Evolutionary conservation across 2,888 invertebrate species (phyloP).

Genomic region (Gnatocerus cornutus): DNA sequence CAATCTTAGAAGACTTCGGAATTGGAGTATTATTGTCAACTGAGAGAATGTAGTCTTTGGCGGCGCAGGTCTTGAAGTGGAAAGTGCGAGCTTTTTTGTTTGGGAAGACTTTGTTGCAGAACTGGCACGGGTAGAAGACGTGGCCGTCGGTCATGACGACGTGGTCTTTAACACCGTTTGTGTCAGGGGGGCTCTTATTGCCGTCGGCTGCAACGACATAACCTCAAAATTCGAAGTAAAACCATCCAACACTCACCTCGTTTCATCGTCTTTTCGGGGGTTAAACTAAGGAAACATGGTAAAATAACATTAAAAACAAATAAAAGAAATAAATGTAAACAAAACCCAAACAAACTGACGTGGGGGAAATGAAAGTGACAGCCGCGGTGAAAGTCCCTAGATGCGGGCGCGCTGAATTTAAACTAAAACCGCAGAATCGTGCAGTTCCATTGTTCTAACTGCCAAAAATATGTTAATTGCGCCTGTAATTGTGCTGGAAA

Average conservation of each 20-base stretch:
- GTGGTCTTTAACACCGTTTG: slow-evolving; percentile 15
- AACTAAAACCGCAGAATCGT: background rate
- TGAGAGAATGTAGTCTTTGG: slow-evolving; percentile 41
- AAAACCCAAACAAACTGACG: slow-evolving; percentile 22
- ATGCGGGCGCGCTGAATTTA: background rate
- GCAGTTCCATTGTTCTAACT: too few relatives aligned
- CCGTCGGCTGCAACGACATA: background rate
- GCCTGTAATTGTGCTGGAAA: too few relatives aligned
- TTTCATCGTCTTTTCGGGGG: background rate
- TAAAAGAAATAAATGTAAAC: slow-evolving; percentile 18
- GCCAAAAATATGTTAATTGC: too few relatives aligned
- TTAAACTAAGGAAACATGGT: background rate
- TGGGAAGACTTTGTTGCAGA: slow-evolving; percentile 45
- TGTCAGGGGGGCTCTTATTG: too few relatives aligned
- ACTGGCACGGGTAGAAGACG: slow-evolving; percentile 38
- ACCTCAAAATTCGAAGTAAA: background rate
- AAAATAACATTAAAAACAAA: slow-evolving; percentile 19
- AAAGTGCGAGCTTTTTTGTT: slow-evolving; percentile 34
- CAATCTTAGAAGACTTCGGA: background rate
- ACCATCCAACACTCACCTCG: background rate
- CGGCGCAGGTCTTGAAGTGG: slow-evolving; percentile 38
- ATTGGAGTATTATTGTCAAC: slow-evolving; percentile 12
- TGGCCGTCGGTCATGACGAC: slow-evolving; percentile 31
- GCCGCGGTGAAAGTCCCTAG: slow-evolving; percentile 15
- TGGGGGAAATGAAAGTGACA: background rate